A percentile compares a stretch with the other conserved stretches of the same genome.
Conservation (phyloP, 2,888 invertebrate genomes). For the Cryptus viduatorius region DNA sequence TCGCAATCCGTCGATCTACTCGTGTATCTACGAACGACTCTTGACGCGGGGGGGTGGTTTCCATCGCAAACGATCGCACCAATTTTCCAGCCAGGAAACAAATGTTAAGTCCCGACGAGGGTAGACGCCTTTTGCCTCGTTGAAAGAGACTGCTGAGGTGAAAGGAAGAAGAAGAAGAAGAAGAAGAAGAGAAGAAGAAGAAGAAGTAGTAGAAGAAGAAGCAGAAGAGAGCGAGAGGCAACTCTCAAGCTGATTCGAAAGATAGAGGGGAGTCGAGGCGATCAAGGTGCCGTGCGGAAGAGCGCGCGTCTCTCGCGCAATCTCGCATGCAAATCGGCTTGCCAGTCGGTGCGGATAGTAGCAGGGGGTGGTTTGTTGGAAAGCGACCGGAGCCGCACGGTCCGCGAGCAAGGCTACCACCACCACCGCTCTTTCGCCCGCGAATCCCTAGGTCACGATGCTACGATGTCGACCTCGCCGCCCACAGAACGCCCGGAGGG, state of each 20-base stretch:
- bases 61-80: constrained; percentile 54
- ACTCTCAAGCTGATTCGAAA: constrained; percentile 72
- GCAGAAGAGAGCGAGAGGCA: constrained; percentile 43
- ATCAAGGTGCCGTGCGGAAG: constrained; percentile 73
- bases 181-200: constrained; percentile 19
- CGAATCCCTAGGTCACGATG: constrained; percentile 75
- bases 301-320: constrained; percentile 73
- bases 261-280: constrained; percentile 74
- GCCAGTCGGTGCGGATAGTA: constrained; percentile 56
- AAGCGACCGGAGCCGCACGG: constrained; percentile 45
- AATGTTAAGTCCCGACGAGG: constrained; percentile 56
- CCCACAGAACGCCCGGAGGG: constrained; percentile 30
- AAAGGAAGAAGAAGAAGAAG: constrained; percentile 29
- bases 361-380: constrained; percentile 56
- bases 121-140: constrained; percentile 46
- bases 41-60: constrained; percentile 26
- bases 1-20: constrained; percentile 35
- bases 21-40: constrained; percentile 25
- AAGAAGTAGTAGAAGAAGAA: constrained; percentile 19
- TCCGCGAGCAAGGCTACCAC: constrained; percentile 51
- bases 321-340: constrained; percentile 78
- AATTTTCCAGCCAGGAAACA: constrained; percentile 61
- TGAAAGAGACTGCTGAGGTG: constrained; percentile 49
- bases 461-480: constrained; percentile 67
- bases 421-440: constrained; percentile 59